Percentiles rank a stretch among this genome's conserved stretches.
Conservation (phyloP, 2,113 vertebrate species). For the Sinocyclocheilus rhinocerous region DNA sequence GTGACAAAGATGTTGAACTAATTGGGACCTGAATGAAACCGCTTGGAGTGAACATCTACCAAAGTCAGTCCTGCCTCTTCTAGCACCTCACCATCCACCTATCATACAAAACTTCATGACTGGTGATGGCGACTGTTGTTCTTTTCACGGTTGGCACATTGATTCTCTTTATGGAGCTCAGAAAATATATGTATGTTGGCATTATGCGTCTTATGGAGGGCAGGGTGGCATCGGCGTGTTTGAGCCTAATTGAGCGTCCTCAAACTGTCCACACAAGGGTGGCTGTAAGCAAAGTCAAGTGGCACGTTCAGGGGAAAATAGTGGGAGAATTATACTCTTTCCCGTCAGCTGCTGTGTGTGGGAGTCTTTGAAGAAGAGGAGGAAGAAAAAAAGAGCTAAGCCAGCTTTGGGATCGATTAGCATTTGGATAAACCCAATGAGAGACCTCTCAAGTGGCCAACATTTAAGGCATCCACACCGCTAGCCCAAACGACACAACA, state of each 20-base stretch:
- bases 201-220: constrained; percentile 68
- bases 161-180: constrained; percentile 67
- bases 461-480: constrained; percentile 51
- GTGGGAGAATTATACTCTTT: constrained; percentile 66
- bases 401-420: constrained; percentile 74
- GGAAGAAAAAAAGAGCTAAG: constrained; percentile 57
- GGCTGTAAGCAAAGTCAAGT: constrained; percentile 72
- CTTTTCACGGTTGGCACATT: constrained; percentile 64
- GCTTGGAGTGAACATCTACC: not conserved
- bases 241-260: constrained; percentile 47
- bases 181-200: constrained; percentile 60
- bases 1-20: not conserved
- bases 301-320: constrained; percentile 62
- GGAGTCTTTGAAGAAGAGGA: constrained; percentile 64
- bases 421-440: constrained; percentile 72
- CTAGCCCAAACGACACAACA: constrained; percentile 62
- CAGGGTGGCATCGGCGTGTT: constrained; percentile 59
- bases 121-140: constrained; percentile 67
- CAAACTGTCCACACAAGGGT: constrained; percentile 52
- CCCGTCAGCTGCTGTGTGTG: constrained; percentile 66
- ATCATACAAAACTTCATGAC: not conserved
- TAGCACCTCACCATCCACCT: constrained; percentile 14
- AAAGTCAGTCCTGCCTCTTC: constrained; percentile 15
- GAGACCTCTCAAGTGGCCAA: constrained; percentile 65
- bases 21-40: not conserved